These are phyloP conservation scores for Pterostichus niger DNA, from an alignment of 2,888 invertebrate genomes.

Conservation along the genomic window DNA sequence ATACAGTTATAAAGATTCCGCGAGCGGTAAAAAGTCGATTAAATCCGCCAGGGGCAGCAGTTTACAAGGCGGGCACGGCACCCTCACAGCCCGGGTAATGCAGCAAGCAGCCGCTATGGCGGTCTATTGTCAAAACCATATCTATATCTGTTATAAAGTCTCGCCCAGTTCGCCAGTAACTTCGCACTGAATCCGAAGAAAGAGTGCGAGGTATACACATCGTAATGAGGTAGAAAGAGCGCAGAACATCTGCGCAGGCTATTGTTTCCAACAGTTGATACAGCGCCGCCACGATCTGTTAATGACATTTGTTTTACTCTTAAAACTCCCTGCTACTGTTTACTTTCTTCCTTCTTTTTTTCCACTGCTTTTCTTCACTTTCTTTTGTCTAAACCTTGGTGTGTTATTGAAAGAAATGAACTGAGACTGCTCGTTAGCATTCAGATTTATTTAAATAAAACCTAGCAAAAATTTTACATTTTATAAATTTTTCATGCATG, in stretches of 20 bases:
- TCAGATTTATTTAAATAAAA: conserved; percentile 39
- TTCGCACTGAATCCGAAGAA: background rate
- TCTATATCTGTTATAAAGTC: conserved; percentile 54
- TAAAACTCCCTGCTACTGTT: conserved; percentile 55
- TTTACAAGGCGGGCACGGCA: conserved; percentile 27
- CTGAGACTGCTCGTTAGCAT: conserved; percentile 33
- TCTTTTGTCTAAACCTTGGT: conserved; percentile 45
- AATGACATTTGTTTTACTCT: conserved; percentile 66
- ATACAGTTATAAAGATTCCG: conserved; percentile 47
- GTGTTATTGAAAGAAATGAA: conserved; percentile 62
- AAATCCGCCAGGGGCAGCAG: conserved; percentile 49
- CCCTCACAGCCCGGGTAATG: conserved; percentile 6
- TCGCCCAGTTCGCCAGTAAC: background rate
- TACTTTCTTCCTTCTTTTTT: conserved; percentile 49
- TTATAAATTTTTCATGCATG: conserved; percentile 1
- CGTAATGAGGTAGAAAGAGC: conserved; percentile 18
- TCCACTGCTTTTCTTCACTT: conserved; percentile 34
- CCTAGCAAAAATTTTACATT: too few species aligned
- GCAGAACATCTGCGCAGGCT: conserved; percentile 8
- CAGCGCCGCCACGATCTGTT: conserved; percentile 60
- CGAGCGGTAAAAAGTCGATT: conserved; percentile 53
- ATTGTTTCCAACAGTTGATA: conserved; percentile 59
- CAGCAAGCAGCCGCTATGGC: conserved; percentile 32
- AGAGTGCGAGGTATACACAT: background rate
- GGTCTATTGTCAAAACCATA: conserved; percentile 49